Evolutionary conservation across 2,888 invertebrate species (phyloP), one percentile per base, ranked within the genome.

Genomic region (Diabrotica balteata): DNA sequence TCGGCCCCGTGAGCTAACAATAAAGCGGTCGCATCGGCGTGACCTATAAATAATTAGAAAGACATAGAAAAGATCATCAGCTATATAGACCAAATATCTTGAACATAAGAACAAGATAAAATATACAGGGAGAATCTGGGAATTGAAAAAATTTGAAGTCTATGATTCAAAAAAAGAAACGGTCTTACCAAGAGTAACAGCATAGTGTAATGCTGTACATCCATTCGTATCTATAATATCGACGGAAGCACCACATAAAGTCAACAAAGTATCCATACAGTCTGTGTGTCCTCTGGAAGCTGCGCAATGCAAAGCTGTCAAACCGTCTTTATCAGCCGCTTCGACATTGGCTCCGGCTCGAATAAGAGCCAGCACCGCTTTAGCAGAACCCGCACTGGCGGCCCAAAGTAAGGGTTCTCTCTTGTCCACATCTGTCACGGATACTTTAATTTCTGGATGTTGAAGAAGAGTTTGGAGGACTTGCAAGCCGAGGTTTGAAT

Each of bases 321-420:
- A 86, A 0, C 97, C 97, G 81, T 98, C 98, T 81, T 94, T 72
- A 55, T 77, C 77, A 44, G 74, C 68, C 17, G 77, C 72, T 59
- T 77, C 76, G 1, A 76, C 72, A 11, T 67, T 63, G 0, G 77
- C 75, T 7, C 77, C 77, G 11, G 77, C 77, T 52, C 74, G 68
- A 11, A 96, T 91, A 67, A 99, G 85, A 0, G 95, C 92, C 58
- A 95, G 86, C 65, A 98, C 92, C 0, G 97, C 98, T 73, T 96
- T 94, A 0, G 94, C 91, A 50, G 96, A 96, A 7, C 98, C 98
- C 32, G 98, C 96, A 73, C 97, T 97, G 0, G 98, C 96, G 0
- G 98, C 98, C 99, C 99, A 99, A 9, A 98, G 85, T 62, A 99
- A 86, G 1, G 98, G 98, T 77, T 96, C 96, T 8, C 98, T 87